Evolutionary conservation across 92 coral and sea anemone genomes (phyloP).

Genomic region (Phenganax stokvisi): DNA sequence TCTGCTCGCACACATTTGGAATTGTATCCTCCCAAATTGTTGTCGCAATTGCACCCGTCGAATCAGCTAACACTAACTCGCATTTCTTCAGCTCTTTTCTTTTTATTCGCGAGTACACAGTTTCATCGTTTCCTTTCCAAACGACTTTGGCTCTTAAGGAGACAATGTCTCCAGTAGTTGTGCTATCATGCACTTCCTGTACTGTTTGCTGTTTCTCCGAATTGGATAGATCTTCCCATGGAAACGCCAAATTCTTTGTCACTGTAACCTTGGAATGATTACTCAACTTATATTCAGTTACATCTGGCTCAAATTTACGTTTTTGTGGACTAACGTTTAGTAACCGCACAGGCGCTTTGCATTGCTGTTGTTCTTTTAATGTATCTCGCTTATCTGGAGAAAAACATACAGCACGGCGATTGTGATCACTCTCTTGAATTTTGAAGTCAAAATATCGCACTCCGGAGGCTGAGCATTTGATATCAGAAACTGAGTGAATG

Average conservation of each 20-base stretch:
- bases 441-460: constrained; percentile 45
- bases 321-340: constrained; percentile 40
- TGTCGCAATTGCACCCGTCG: constrained; percentile 32
- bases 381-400: constrained; percentile 34
- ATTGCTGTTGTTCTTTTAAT: constrained; percentile 36
- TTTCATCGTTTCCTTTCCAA: constrained; percentile 26
- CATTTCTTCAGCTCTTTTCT: constrained; percentile 40
- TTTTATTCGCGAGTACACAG: constrained; percentile 30
- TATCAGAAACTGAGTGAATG: constrained; percentile 39
- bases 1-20: constrained; percentile 30
- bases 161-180: constrained; percentile 40
- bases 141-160: constrained; percentile 45
- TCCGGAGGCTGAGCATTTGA: constrained; percentile 37
- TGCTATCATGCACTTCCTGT: constrained; percentile 20
- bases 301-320: constrained; percentile 37
- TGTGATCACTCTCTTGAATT: constrained; percentile 41
- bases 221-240: constrained; percentile 30
- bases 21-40: constrained; percentile 41
- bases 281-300: constrained; percentile 36
- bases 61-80: constrained; percentile 41
- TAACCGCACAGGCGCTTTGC: constrained; percentile 39
- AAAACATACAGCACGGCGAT: constrained; percentile 38
- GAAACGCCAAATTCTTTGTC: constrained; percentile 37
- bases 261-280: constrained; percentile 10
- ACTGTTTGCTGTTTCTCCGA: constrained; percentile 9